Evolutionary conservation across 2,113 vertebrate species (phyloP).

Genomic region (Megalops atlanticus): DNA sequence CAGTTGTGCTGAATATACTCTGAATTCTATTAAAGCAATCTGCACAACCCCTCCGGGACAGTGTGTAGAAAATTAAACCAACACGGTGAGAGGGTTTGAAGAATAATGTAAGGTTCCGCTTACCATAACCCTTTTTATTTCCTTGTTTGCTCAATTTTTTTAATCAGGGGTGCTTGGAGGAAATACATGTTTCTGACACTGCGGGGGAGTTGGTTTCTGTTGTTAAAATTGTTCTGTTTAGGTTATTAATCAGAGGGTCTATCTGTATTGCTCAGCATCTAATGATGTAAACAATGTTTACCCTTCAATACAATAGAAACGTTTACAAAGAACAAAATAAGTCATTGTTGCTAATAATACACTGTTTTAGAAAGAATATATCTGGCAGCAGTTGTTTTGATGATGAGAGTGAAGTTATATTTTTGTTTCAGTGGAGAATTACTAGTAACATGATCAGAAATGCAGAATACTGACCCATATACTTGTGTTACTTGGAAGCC

Average conservation of each 20-base stretch:
- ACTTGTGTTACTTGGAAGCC: neutral
- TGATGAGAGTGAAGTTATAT: neutral
- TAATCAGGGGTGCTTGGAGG: neutral
- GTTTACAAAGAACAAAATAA: neutral
- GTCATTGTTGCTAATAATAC: neutral
- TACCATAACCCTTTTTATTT: neutral
- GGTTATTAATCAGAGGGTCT: constrained; percentile 26
- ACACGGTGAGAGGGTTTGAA: neutral
- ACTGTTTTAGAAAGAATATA: neutral
- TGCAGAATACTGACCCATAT: no score
- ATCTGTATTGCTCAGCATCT: neutral
- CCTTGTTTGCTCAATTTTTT: neutral
- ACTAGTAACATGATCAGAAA: neutral
- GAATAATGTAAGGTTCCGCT: neutral
- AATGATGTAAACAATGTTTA: neutral
- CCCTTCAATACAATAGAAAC: neutral
- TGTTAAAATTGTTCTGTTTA: neutral
- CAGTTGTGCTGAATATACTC: neutral
- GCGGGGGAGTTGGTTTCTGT: neutral
- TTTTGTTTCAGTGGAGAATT: neutral
- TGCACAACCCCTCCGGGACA: neutral
- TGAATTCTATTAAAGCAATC: constrained; percentile 10
- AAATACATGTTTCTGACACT: neutral
- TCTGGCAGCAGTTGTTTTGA: neutral
- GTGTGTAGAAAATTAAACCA: constrained; percentile 8